Percentiles rank a stretch among this genome's conserved stretches.
phyloP scores from a whole-genome alignment of 1,140 invertebrate genomes.

The Galleria mellonella region DNA sequence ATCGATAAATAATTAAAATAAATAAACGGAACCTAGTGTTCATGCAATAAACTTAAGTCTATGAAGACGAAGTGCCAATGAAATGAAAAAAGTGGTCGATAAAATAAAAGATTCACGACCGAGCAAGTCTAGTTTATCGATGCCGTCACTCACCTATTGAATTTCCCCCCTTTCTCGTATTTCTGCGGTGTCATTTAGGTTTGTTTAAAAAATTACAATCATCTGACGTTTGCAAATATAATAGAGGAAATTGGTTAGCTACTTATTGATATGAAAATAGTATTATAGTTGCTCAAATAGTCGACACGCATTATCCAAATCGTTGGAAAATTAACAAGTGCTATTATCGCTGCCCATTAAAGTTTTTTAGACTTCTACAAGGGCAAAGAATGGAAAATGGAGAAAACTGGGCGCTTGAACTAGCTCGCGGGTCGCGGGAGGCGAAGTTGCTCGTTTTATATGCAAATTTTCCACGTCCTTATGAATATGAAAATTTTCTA shows the following conservation, averaged over 20 bases:
- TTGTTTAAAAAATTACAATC: too few relatives aligned
- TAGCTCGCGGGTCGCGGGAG: slow-evolving; percentile 19
- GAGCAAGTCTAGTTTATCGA: slow-evolving; percentile 3
- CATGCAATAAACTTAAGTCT: too few relatives aligned
- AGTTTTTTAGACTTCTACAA: slow-evolving; percentile 31
- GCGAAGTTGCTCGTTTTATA: slow-evolving; percentile 68
- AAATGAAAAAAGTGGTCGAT: background rate
- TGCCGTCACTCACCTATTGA: background rate
- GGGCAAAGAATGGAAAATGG: slow-evolving; percentile 38
- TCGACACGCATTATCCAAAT: too few relatives aligned
- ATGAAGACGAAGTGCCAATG: background rate
- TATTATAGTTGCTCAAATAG: too few relatives aligned
- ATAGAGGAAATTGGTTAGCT: too few relatives aligned
- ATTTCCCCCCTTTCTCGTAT: slow-evolving; percentile 5
- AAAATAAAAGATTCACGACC: too few relatives aligned
- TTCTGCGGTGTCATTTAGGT: slow-evolving; percentile 8
- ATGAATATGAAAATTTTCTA: slow-evolving; percentile 75
- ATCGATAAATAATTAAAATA: too few relatives aligned
- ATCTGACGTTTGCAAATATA: too few relatives aligned
- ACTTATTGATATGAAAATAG: too few relatives aligned
- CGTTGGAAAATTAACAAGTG: too few relatives aligned
- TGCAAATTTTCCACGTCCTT: slow-evolving; percentile 68
- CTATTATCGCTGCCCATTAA: slow-evolving; percentile 1
- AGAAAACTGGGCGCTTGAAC: slow-evolving; percentile 34
- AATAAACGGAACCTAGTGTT: too few relatives aligned